A percentile compares a stretch with the other conserved stretches of the same genome.
phyloP scores from a whole-genome alignment of 2,888 invertebrate genomes.

The Scaptomyza caliginosa region DNA sequence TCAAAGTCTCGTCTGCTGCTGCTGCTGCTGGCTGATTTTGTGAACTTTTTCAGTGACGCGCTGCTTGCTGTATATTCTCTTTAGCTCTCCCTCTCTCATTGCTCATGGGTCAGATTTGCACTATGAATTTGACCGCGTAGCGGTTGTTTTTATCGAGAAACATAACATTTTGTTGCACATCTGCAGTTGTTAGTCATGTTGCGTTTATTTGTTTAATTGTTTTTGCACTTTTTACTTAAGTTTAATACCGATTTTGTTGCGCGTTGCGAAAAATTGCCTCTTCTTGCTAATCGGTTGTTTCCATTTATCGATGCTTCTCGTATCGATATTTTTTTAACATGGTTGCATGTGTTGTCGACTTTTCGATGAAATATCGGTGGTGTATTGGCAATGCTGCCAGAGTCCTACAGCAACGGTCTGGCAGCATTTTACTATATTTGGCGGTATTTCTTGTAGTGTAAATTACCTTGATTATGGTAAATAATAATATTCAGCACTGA shows the following conservation, averaged over 20 bases:
- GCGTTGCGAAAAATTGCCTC: slow-evolving; percentile 73
- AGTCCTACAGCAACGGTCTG: background rate
- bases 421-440: background rate
- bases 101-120: slow-evolving; percentile 58
- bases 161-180: slow-evolving; percentile 65
- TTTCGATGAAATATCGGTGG: slow-evolving; percentile 6
- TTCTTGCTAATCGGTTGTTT: slow-evolving; percentile 55
- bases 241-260: slow-evolving; percentile 65
- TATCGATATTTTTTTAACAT: slow-evolving; percentile 19
- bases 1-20: slow-evolving; percentile 60
- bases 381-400: background rate
- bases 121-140: slow-evolving; percentile 54
- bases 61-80: slow-evolving; percentile 53
- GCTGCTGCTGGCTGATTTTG: slow-evolving; percentile 48
- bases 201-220: slow-evolving; percentile 21
- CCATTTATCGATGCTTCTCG: slow-evolving; percentile 34
- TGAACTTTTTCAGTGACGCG: slow-evolving; percentile 67
- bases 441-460: background rate
- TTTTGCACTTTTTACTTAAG: slow-evolving; percentile 55
- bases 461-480: background rate
- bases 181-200: slow-evolving; percentile 33
- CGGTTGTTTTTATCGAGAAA: slow-evolving; percentile 43
- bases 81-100: slow-evolving; percentile 34
- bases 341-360: background rate
- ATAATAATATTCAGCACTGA: background rate